Conservation (phyloP, 1,140 invertebrate genomes). For the Elymnias hypermnestra region DNA sequence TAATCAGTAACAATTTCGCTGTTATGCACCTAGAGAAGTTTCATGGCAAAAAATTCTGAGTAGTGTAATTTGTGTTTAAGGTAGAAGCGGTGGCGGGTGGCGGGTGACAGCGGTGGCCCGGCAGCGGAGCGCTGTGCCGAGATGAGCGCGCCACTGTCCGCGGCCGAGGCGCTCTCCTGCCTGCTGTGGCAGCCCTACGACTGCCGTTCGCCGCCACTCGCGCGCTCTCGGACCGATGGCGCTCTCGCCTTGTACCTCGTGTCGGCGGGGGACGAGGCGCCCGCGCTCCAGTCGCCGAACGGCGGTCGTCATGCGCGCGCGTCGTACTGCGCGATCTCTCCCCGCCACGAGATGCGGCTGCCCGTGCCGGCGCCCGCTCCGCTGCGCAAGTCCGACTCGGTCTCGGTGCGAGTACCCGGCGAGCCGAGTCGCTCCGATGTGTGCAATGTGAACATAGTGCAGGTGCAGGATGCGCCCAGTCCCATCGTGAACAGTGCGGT, state of each 20-base stretch:
- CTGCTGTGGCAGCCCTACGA: slow-evolving; percentile 75
- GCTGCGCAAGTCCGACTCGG: slow-evolving; percentile 59
- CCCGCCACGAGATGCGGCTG: slow-evolving; percentile 68
- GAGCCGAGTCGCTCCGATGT: slow-evolving; percentile 53
- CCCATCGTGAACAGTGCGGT: slow-evolving; percentile 63
- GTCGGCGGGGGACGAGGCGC: slow-evolving; percentile 29
- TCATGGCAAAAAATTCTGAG: background rate
- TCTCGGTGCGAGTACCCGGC: slow-evolving; percentile 62
- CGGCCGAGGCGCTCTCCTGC: slow-evolving; percentile 70
- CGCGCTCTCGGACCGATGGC: slow-evolving; percentile 60
- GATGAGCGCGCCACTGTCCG: slow-evolving; percentile 69
- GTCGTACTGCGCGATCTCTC: slow-evolving; percentile 49
- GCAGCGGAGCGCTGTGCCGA: slow-evolving; percentile 43
- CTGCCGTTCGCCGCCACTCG: slow-evolving; percentile 65
- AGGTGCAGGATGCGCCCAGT: slow-evolving; percentile 51
- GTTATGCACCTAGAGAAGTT: no score
- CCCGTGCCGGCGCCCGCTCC: slow-evolving; percentile 69
- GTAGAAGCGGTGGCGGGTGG: slow-evolving; percentile 44
- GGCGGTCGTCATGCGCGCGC: slow-evolving; percentile 69
- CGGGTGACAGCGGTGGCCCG: slow-evolving; percentile 42
- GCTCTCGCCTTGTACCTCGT: slow-evolving; percentile 35
- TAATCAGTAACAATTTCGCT: no score
- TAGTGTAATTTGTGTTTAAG: slow-evolving; percentile 16
- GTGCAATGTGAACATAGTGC: slow-evolving; percentile 70
- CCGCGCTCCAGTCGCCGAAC: slow-evolving; percentile 56